phyloP scores from a whole-genome alignment of 2,113 vertebrate genomes.

The Agapornis roseicollis region DNA sequence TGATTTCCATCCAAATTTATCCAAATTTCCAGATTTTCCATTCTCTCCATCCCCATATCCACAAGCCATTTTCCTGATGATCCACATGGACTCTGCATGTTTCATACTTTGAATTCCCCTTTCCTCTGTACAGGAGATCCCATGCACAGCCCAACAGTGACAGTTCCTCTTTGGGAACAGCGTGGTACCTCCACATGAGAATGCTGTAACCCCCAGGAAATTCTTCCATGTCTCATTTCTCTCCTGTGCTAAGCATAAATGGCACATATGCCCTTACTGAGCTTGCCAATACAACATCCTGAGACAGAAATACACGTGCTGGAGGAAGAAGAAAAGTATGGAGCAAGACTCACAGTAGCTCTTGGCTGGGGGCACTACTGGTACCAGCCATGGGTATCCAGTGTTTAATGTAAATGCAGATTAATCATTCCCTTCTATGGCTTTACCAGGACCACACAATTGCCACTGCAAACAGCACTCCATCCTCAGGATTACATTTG shows the following conservation, averaged over 20 bases:
- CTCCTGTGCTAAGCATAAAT: not conserved
- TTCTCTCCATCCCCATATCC: not conserved
- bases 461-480: not conserved
- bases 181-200: not conserved
- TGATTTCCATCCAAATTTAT: not conserved
- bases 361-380: not conserved
- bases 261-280: accelerated
- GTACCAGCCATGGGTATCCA: not conserved
- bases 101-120: not conserved
- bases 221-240: not conserved
- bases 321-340: not conserved
- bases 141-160: not conserved
- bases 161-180: not conserved
- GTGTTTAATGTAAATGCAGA: not conserved
- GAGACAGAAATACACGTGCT: not conserved
- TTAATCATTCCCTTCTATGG: not conserved
- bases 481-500: not conserved
- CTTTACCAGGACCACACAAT: not conserved
- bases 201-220: not conserved
- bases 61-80: not conserved
- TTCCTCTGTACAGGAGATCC: not conserved
- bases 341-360: not conserved
- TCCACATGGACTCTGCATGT: not conserved
- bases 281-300: not conserved
- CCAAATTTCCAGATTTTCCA: not conserved